Base-by-base conservation (phyloP, 2,888 invertebrate species). In the Stenchaetothrips biformis region DNA sequence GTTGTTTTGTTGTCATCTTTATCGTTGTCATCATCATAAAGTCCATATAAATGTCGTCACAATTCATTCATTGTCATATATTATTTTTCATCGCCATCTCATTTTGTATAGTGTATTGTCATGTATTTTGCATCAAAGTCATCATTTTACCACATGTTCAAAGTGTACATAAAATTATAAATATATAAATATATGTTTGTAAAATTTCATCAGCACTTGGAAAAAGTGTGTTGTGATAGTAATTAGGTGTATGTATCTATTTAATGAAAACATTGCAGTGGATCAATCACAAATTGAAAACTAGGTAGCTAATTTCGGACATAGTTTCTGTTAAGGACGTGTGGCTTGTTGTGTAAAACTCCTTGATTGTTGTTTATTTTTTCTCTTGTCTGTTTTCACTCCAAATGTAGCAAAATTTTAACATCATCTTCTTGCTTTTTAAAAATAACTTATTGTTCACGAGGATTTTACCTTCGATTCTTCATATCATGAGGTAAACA, bases 141-240 rank as follows among this genome's bases (percentile, higher is more conserved):
- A 74, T 74, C 67, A 74, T 21, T 74, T 74, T 74, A 74, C 67
- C 67, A 74, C 25, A 21, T 74, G 67, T 74, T 74, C 25, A 74
- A 74, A 74, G 11, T 74, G 67, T 74, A 74, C 11, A 74, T 74
- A 74, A 74, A 74, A 74, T 74, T 74, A 74, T 74, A 25, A 74
- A 74, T 74, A 25, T 74, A 74, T 25, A 74, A 21, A 25, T 74
- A 74, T 74, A 74, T 74, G 67, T 74, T 74, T 74, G 67, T 74
- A 21, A 7, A 74, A 74, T 21, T 74, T 74, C 67, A 74, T 74
- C 67, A 80, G 79, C 78, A 80, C 80, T 81, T 79, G 79, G 80
- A 82, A 37, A 78, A 82, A 82, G 81, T 81, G 83, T 81, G 81
- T 83, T 83, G 83, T 83, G 83, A 83, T 83, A 83, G 81, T 77